Conservation (phyloP, 2,113 vertebrate species). For the Chaetodon trifascialis region DNA sequence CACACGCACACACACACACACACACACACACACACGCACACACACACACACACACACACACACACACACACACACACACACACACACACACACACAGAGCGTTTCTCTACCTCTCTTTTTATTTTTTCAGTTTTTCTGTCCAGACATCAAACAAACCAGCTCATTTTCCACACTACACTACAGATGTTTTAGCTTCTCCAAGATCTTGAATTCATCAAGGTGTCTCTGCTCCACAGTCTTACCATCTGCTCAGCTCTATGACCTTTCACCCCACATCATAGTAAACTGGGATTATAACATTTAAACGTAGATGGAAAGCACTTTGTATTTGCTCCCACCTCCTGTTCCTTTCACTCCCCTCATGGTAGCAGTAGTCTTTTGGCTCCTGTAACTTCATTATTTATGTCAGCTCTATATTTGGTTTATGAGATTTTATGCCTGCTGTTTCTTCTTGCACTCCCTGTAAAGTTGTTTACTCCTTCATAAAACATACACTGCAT, state of each 20-base stretch:
- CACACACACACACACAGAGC: no score
- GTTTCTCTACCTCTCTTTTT: neutral
- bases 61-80: no score
- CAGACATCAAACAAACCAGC: neutral
- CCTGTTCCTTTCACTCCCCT: neutral
- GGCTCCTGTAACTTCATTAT: conserved; percentile 36
- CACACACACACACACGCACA: no score
- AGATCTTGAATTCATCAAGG: conserved; percentile 7
- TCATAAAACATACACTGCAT: neutral
- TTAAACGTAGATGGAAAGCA: conserved; percentile 34
- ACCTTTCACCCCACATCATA: conserved; percentile 13
- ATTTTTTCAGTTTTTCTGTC: neutral
- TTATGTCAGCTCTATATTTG: conserved; percentile 33
- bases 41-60: no score
- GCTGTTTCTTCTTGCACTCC: conserved; percentile 1
- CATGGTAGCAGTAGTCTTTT: conserved; percentile 23
- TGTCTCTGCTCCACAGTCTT: neutral
- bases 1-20: no score
- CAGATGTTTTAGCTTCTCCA: conserved; percentile 8
- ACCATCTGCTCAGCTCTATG: conserved; percentile 29
- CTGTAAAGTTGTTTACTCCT: neutral
- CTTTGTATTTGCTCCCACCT: conserved; percentile 27
- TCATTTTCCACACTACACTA: neutral
- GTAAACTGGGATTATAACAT: conserved; percentile 36
- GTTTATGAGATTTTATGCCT: neutral